Conservation (phyloP, 2,113 vertebrate genomes). For the Lophura nycthemera region DNA sequence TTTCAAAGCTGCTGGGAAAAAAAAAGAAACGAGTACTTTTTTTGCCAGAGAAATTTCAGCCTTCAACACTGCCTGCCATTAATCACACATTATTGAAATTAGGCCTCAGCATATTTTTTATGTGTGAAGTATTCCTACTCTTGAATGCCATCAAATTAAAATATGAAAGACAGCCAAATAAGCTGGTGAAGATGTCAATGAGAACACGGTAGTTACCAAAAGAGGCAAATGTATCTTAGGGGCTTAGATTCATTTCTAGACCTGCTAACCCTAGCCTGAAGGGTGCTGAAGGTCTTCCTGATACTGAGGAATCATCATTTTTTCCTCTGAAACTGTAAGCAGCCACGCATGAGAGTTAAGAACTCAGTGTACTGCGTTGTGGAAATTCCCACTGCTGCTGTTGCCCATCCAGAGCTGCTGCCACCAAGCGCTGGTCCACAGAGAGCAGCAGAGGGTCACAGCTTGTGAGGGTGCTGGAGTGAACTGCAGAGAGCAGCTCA, state of each 20-base stretch:
- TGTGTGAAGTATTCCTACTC: background rate
- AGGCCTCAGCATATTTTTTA: background rate
- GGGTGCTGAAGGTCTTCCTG: background rate
- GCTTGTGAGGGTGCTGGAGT: background rate
- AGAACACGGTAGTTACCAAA: background rate
- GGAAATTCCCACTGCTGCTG: background rate
- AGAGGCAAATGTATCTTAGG: background rate
- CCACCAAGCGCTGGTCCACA: background rate
- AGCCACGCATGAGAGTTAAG: background rate
- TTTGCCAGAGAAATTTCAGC: background rate
- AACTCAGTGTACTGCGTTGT: background rate
- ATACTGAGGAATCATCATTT: background rate
- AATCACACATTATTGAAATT: background rate
- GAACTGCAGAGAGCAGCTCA: background rate
- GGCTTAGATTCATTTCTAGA: background rate
- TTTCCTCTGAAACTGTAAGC: background rate
- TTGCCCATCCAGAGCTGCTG: background rate
- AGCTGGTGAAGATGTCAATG: background rate
- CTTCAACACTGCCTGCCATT: background rate
- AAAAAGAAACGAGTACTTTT: background rate
- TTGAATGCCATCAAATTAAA: slow-evolving; percentile 6
- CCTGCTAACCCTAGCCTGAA: background rate
- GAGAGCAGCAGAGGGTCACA: background rate
- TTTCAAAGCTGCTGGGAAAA: background rate
- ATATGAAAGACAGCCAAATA: background rate